These are phyloP conservation scores for Drosophila pruinosa DNA, from an alignment of 1,140 invertebrate species.

Conservation along the genomic window DNA sequence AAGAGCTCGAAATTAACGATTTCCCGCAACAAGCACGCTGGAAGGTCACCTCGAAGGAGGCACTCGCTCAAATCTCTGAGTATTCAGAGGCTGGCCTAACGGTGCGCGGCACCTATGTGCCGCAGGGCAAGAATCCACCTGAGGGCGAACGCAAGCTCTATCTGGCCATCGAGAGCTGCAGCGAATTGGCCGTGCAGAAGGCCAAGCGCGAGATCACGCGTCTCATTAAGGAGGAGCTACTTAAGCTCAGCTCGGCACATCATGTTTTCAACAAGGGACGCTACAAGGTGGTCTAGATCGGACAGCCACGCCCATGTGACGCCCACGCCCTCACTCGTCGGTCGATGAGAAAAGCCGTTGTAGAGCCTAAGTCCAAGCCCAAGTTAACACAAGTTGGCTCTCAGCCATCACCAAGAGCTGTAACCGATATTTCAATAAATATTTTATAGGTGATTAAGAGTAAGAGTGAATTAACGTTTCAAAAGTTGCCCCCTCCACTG, in stretches of 20 bases:
- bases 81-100: constrained; percentile 99
- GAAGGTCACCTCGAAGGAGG: constrained; percentile 99
- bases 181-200: constrained; percentile 97
- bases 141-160: constrained; percentile 99
- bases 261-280: constrained; percentile 95
- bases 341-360: neutral
- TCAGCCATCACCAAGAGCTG: neutral
- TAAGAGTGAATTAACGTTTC: neutral
- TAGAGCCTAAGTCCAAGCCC: neutral
- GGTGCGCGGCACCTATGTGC: constrained; percentile 98
- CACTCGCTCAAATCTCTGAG: constrained; percentile 98
- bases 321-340: neutral
- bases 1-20: constrained; percentile 99
- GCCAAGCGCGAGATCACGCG: constrained; percentile 99
- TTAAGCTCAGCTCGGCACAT: constrained; percentile 94
- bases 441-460: neutral
- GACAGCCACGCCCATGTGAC: neutral
- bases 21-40: constrained; percentile 99
- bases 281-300: constrained; percentile 95
- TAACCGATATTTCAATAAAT: neutral
- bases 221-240: constrained; percentile 98
- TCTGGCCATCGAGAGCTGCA: constrained; percentile 99
- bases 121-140: constrained; percentile 92
- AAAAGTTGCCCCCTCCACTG: neutral
- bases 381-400: neutral